These are phyloP conservation scores for Hemistola chrysoprasaria DNA, from an alignment of 2,888 invertebrate genomes.

Conservation along the genomic window DNA sequence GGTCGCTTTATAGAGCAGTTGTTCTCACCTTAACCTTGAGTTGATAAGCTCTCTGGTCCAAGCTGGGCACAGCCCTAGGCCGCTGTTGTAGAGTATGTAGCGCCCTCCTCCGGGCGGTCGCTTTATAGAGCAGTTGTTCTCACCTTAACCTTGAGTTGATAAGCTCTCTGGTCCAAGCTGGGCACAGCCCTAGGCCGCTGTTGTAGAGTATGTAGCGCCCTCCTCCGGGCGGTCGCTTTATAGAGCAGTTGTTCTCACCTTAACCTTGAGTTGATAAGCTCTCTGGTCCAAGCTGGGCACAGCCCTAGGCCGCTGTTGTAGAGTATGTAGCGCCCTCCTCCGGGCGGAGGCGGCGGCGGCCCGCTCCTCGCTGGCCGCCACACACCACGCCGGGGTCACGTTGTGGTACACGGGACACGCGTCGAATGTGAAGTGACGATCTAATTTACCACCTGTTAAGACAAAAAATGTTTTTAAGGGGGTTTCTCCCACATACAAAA, in stretches of 20 bases:
- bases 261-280: slow-evolving; percentile 85
- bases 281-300: slow-evolving; percentile 87
- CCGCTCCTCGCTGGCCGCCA: slow-evolving; percentile 82
- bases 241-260: slow-evolving; percentile 65
- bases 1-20: too few relatives aligned
- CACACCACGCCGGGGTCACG: slow-evolving; percentile 82
- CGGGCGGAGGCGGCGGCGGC: slow-evolving; percentile 69
- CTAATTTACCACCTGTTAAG: slow-evolving; percentile 85
- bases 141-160: slow-evolving; percentile 83
- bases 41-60: slow-evolving; percentile 88
- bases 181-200: slow-evolving; percentile 68
- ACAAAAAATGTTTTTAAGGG: neutral
- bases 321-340: slow-evolving; percentile 68
- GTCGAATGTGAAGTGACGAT: slow-evolving; percentile 93
- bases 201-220: slow-evolving; percentile 57
- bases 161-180: slow-evolving; percentile 87
- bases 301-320: slow-evolving; percentile 55
- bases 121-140: too few relatives aligned
- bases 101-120: too few relatives aligned
- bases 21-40: slow-evolving; percentile 76
- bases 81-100: slow-evolving; percentile 54
- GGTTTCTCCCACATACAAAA: too few relatives aligned
- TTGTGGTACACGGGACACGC: slow-evolving; percentile 95
- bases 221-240: too few relatives aligned
- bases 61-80: slow-evolving; percentile 74